These are phyloP conservation scores for Oplegnathus fasciatus DNA, from an alignment of 2,113 vertebrate genomes.

Conservation along the genomic window DNA sequence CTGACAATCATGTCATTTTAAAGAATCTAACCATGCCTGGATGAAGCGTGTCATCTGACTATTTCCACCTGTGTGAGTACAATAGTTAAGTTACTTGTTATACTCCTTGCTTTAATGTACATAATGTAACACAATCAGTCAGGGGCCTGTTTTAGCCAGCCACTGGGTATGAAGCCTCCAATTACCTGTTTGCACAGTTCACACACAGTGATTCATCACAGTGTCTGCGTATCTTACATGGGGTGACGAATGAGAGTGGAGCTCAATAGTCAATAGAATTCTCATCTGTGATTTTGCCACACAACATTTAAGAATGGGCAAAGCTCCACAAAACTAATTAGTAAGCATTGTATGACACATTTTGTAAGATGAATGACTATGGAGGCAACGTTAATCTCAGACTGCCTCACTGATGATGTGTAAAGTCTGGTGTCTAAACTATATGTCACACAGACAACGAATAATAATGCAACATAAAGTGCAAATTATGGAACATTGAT, in stretches of 20 bases:
- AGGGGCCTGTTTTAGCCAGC: background rate
- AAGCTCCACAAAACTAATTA: constrained; percentile 26
- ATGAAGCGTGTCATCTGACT: background rate
- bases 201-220: constrained; percentile 10
- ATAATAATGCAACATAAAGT: background rate
- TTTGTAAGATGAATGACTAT: constrained; percentile 9
- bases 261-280: constrained; percentile 6
- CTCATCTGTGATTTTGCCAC: background rate
- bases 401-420: background rate
- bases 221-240: background rate
- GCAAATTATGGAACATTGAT: background rate
- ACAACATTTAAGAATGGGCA: constrained; percentile 5
- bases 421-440: background rate
- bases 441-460: background rate
- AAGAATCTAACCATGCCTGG: background rate
- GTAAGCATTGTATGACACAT: background rate
- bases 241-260: constrained; percentile 4
- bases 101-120: background rate
- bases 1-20: background rate
- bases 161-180: background rate
- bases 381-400: background rate
- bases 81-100: background rate
- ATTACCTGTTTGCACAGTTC: background rate
- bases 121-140: constrained; percentile 1
- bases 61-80: background rate